A percentile compares a stretch with the other conserved stretches of the same genome.
phyloP scores from a whole-genome alignment of 2,888 invertebrate species.

The Calephelis perditalis region DNA sequence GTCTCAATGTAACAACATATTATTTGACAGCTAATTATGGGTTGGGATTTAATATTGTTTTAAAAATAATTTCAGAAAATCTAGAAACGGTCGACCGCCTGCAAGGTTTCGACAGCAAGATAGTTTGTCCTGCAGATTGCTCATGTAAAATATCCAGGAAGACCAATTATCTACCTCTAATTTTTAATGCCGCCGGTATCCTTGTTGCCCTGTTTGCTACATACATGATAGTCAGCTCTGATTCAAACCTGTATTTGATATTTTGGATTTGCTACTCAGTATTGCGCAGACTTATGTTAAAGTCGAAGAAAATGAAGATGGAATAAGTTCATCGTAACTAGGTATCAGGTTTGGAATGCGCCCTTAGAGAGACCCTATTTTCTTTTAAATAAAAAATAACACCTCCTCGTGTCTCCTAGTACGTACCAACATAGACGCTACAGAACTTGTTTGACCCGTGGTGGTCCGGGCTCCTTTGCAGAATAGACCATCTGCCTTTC shows the following conservation, averaged over 20 bases:
- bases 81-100: too few species aligned
- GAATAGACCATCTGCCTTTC: too few species aligned
- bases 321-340: slow-evolving; percentile 22
- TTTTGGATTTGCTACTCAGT: slow-evolving; percentile 65
- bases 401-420: too few species aligned
- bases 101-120: slow-evolving; percentile 27
- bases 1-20: too few species aligned
- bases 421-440: too few species aligned
- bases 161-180: slow-evolving; percentile 31
- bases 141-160: slow-evolving; percentile 36
- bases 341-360: neutral
- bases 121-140: slow-evolving; percentile 43
- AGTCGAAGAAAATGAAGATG: slow-evolving; percentile 44
- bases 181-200: slow-evolving; percentile 52
- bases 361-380: neutral
- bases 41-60: too few species aligned
- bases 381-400: too few species aligned
- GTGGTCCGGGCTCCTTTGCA: too few species aligned
- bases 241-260: slow-evolving; percentile 58
- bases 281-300: slow-evolving; percentile 50
- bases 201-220: slow-evolving; percentile 54
- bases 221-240: slow-evolving; percentile 55
- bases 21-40: too few species aligned
- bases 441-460: too few species aligned
- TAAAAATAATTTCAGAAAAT: too few species aligned